A percentile compares a stretch with the other conserved stretches of the same genome.
phyloP scores from a whole-genome alignment of 2,797 vertebrate species.

The Vultur gryphus region DNA sequence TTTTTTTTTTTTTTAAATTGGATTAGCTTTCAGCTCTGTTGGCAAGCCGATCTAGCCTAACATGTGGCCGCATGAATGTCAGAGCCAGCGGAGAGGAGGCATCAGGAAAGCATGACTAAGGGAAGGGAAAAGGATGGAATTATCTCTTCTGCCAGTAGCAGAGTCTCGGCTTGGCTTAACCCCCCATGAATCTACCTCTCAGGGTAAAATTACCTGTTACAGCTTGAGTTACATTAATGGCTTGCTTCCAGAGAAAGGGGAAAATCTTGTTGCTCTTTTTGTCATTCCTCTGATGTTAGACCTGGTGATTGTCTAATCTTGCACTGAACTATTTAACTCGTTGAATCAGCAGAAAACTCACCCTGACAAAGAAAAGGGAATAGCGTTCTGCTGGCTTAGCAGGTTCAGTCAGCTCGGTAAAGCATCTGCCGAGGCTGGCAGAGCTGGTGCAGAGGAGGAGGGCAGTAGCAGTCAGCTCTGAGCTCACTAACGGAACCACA shows the following conservation, averaged over 20 bases:
- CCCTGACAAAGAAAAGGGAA: background rate
- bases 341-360: slow-evolving; percentile 13
- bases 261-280: background rate
- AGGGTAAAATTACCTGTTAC: background rate
- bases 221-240: background rate
- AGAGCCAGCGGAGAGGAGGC: background rate
- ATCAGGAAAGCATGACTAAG: slow-evolving; percentile 54
- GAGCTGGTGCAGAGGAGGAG: background rate
- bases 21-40: slow-evolving; percentile 21
- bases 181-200: background rate
- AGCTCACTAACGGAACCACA: background rate
- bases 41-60: background rate
- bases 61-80: background rate
- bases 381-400: background rate
- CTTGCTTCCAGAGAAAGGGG: background rate
- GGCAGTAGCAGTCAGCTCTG: background rate
- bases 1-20: background rate
- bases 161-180: background rate
- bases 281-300: background rate
- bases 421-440: background rate
- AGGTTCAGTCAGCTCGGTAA: background rate
- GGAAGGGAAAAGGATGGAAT: slow-evolving; percentile 7
- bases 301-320: background rate
- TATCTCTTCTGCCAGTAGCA: slow-evolving; percentile 4
- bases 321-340: background rate